Evolutionary conservation across 1,140 invertebrate species (phyloP).

Genomic region (Proales similis): DNA sequence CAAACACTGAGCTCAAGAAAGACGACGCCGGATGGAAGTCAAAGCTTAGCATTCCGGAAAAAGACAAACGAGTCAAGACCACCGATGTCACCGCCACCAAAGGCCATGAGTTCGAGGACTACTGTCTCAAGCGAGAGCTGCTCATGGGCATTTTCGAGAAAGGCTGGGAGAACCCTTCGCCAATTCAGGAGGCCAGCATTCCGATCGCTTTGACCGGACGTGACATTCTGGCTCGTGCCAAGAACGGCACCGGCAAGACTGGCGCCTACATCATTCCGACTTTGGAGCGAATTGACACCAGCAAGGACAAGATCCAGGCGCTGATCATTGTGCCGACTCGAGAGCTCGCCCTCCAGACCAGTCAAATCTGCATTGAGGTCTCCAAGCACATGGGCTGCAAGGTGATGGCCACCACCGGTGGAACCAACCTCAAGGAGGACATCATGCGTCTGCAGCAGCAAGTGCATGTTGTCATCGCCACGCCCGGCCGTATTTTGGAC

Average conservation of each 20-base stretch:
- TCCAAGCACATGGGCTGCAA: slow-evolving; percentile 65
- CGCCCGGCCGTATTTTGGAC: slow-evolving; percentile 96
- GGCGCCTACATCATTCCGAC: slow-evolving; percentile 98
- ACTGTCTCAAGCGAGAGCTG: slow-evolving; percentile 89
- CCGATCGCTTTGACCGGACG: slow-evolving; percentile 92
- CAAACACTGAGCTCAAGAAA: too few relatives aligned
- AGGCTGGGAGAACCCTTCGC: slow-evolving; percentile 98
- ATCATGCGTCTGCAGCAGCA: slow-evolving; percentile 79
- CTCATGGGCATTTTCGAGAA: slow-evolving; percentile 99
- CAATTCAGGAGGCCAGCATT: slow-evolving; percentile 85
- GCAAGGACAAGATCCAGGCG: slow-evolving; percentile 68
- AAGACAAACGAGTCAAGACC: slow-evolving; percentile 34
- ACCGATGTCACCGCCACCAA: slow-evolving; percentile 37
- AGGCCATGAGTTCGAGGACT: slow-evolving; percentile 76
- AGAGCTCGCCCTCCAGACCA: slow-evolving; percentile 96
- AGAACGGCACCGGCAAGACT: slow-evolving; percentile 99
- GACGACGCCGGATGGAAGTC: slow-evolving; percentile 31
- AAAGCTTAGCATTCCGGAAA: slow-evolving; percentile 20
- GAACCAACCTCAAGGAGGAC: slow-evolving; percentile 95
- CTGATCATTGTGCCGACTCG: slow-evolving; percentile 96
- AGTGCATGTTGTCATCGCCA: slow-evolving; percentile 98
- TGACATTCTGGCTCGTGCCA: slow-evolving; percentile 93
- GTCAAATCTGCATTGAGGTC: slow-evolving; percentile 97
- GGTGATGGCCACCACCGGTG: slow-evolving; percentile 97
- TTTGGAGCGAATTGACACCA: slow-evolving; percentile 83